These are phyloP conservation scores for Notiomystis cincta DNA, from an alignment of 2,113 vertebrate species.

Conservation along the genomic window DNA sequence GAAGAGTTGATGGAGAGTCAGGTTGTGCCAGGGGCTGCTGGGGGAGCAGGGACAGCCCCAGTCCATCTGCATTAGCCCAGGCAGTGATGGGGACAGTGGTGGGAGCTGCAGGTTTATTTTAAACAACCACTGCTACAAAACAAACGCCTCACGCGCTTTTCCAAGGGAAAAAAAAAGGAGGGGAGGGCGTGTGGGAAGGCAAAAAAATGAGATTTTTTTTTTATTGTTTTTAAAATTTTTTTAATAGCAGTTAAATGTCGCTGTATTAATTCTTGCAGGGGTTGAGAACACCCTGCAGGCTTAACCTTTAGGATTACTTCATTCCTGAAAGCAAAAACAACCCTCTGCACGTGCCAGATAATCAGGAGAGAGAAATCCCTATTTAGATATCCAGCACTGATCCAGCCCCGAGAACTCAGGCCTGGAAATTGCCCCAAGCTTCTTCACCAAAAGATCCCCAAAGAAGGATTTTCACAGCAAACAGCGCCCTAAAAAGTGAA, in stretches of 20 bases:
- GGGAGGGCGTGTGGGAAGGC: too few relatives aligned
- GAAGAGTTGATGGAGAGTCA: neutral
- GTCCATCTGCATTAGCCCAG: neutral
- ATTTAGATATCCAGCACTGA: fast-evolving
- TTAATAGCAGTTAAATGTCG: constrained; percentile 41
- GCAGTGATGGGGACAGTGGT: neutral
- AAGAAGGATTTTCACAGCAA: neutral
- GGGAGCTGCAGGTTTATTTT: neutral
- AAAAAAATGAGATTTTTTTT: neutral
- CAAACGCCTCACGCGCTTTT: neutral
- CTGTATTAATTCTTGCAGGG: constrained; percentile 31
- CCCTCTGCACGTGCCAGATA: constrained; percentile 1
- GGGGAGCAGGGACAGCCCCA: neutral
- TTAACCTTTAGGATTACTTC: constrained; percentile 49
- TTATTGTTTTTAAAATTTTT: neutral
- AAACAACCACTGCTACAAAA: neutral
- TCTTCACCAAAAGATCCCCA: neutral
- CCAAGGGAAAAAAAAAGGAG: neutral
- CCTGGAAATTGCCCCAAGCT: neutral
- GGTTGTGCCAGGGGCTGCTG: neutral
- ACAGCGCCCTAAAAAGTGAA: fast-evolving
- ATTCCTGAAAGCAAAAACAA: neutral
- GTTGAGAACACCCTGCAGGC: constrained; percentile 25
- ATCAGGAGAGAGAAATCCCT: neutral
- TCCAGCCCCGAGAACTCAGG: fast-evolving